phyloP scores from a whole-genome alignment of 2,888 invertebrate genomes.

The Neelides folsomi region DNA sequence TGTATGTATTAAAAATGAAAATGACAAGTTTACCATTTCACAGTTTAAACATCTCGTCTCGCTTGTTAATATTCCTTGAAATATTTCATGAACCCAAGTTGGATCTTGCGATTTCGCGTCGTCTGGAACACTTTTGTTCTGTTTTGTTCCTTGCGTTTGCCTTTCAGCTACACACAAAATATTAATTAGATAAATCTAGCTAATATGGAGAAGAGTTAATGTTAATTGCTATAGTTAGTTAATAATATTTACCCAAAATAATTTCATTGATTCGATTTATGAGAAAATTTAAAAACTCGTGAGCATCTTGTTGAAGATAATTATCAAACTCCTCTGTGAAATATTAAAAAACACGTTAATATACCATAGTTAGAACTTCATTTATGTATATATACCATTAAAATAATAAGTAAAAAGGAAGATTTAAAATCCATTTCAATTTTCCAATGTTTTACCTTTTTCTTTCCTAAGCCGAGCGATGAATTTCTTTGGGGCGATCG shows the following conservation, averaged over 20 bases:
- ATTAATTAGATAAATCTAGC: not conserved
- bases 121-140: constrained; percentile 13
- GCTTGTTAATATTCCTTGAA: constrained; percentile 97
- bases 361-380: too few relatives aligned
- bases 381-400: not conserved
- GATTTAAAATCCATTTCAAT: constrained; percentile 21
- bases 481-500: constrained; percentile 98
- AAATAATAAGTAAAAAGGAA: not conserved
- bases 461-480: constrained; percentile 95
- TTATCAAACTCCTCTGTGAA: constrained; percentile 95
- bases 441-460: too few relatives aligned
- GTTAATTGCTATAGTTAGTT: too few relatives aligned
- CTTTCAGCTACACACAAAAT: constrained; percentile 50
- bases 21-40: constrained; percentile 67
- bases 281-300: constrained; percentile 97
- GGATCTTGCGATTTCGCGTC: constrained; percentile 52
- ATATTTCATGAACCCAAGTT: constrained; percentile 99
- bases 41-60: constrained; percentile 98
- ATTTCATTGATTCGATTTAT: constrained; percentile 98
- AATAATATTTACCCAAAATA: constrained; percentile 82
- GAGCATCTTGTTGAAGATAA: constrained; percentile 99
- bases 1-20: not conserved
- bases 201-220: too few relatives aligned
- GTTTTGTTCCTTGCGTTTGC: constrained; percentile 37
- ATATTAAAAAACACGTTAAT: not conserved